phyloP scores from a whole-genome alignment of 2,797 vertebrate genomes.

The Tokudaia muenninki region DNA sequence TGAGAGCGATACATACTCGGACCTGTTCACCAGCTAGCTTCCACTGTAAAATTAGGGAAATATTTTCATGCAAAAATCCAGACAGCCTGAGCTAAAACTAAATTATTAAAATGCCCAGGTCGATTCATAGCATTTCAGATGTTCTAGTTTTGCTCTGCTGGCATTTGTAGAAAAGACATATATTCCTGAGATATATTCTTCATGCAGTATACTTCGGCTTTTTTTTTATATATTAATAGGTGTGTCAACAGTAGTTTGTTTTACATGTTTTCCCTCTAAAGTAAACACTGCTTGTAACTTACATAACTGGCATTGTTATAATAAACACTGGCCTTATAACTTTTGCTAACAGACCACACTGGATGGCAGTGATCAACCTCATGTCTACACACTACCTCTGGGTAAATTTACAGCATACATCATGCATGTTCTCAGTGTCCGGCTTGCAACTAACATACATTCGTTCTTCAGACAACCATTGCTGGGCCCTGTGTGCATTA shows the following conservation, averaged over 20 bases:
- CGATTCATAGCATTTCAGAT: not conserved
- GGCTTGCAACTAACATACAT: not conserved
- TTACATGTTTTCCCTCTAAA: constrained; percentile 36
- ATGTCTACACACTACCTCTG: not conserved
- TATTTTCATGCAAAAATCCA: constrained; percentile 41
- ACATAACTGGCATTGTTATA: not conserved
- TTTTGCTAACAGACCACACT: not conserved
- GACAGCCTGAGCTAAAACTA: constrained; percentile 9
- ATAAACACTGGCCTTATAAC: not conserved
- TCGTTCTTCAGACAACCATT: not conserved
- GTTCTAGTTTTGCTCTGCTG: not conserved
- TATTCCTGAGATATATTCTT: not conserved
- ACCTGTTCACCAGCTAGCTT: constrained; percentile 9
- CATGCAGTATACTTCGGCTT: not conserved
- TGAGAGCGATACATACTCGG: constrained; percentile 22
- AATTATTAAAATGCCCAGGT: constrained; percentile 31
- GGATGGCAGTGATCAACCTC: too few relatives aligned
- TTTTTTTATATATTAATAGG: not conserved
- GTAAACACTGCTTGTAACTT: not conserved
- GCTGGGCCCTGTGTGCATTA: not conserved
- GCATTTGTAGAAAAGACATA: constrained; percentile 42
- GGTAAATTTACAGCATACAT: not conserved
- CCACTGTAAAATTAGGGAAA: constrained; percentile 50
- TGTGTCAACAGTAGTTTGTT: not conserved
- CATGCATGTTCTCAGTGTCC: not conserved